These are phyloP conservation scores for Drosophila flavopinicola DNA, from an alignment of 2,888 invertebrate species.

Conservation along the genomic window DNA sequence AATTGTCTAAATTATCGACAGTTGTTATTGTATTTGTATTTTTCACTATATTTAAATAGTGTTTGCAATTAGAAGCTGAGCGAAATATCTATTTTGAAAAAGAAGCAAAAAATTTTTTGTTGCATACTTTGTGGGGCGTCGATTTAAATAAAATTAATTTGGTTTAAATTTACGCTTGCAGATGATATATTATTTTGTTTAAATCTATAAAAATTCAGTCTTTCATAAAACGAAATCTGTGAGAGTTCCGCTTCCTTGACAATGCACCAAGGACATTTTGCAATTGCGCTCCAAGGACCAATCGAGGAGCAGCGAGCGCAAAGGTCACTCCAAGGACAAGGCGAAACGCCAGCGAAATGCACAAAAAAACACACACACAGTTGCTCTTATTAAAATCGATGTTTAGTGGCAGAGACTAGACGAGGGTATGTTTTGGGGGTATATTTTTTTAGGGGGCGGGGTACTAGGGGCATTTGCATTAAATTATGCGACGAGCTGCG, in stretches of 20 bases:
- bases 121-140: constrained; percentile 4
- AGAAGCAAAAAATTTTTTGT: not conserved
- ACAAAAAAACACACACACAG: constrained; percentile 46
- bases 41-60: too few species aligned
- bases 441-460: not conserved
- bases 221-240: not conserved
- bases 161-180: too few species aligned
- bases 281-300: constrained; percentile 38
- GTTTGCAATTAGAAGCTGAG: too few species aligned
- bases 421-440: not conserved
- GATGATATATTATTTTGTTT: too few species aligned
- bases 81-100: not conserved
- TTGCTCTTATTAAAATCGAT: constrained; percentile 71
- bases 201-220: not conserved
- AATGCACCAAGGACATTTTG: constrained; percentile 7
- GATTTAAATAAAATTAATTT: not conserved
- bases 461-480: constrained; percentile 67
- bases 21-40: too few species aligned
- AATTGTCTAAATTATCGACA: too few species aligned
- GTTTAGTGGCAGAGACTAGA: constrained; percentile 58
- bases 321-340: constrained; percentile 72
- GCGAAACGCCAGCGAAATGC: constrained; percentile 58
- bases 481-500: constrained; percentile 78
- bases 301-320: constrained; percentile 15
- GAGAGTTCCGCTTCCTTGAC: not conserved